phyloP scores from a whole-genome alignment of 92 coral and sea anemone genomes.

The Heteractis magnifica region DNA sequence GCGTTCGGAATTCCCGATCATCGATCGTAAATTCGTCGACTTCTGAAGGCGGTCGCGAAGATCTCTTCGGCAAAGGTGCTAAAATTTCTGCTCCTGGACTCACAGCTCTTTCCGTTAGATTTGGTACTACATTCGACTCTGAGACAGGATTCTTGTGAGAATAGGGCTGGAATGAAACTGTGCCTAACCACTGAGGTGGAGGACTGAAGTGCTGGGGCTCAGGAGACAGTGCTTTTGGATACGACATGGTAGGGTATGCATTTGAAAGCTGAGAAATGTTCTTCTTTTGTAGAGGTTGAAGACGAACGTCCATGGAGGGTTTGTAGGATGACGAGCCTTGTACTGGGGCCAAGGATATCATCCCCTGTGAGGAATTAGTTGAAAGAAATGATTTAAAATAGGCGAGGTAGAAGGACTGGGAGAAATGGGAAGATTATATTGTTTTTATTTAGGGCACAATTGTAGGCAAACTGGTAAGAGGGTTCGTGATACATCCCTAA shows the following conservation, averaged over 20 bases:
- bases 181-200: conserved; percentile 56
- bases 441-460: too few relatives aligned
- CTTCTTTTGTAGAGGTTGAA: conserved; percentile 83
- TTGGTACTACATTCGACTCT: conserved; percentile 50
- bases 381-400: too few relatives aligned
- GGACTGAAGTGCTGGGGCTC: conserved; percentile 56
- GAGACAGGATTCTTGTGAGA: conserved; percentile 64
- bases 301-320: conserved; percentile 76
- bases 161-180: conserved; percentile 52
- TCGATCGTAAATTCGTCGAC: conserved; percentile 59
- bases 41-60: conserved; percentile 81
- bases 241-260: conserved; percentile 59
- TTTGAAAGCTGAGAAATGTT: conserved; percentile 62
- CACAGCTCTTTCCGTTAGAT: conserved; percentile 65
- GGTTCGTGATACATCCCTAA: too few relatives aligned
- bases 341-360: conserved; percentile 57
- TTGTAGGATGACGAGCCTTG: conserved; percentile 53
- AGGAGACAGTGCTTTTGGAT: conserved; percentile 59
- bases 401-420: too few relatives aligned
- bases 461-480: too few relatives aligned
- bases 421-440: too few relatives aligned
- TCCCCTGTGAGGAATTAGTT: conserved; percentile 32
- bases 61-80: conserved; percentile 75
- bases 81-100: conserved; percentile 72
- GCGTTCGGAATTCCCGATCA: conserved; percentile 56